These are phyloP conservation scores for Coregonus clupeaformis DNA, from an alignment of 2,113 vertebrate species.

Conservation along the genomic window DNA sequence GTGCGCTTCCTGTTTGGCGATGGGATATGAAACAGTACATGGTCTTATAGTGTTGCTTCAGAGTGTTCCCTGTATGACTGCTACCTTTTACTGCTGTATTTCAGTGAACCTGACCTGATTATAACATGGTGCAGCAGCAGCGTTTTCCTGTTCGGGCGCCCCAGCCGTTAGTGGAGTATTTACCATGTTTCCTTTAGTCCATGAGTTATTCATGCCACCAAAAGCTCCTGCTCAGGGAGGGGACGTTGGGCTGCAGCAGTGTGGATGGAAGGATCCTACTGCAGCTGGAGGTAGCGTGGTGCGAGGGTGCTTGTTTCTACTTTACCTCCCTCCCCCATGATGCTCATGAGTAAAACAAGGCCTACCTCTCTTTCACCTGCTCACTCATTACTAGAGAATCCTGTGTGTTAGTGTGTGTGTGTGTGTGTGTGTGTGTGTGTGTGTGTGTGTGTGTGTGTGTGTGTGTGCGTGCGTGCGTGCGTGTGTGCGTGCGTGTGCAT, in stretches of 20 bases:
- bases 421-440: constrained; percentile 18
- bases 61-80: not conserved
- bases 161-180: constrained; percentile 28
- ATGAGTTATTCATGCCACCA: constrained; percentile 65
- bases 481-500: constrained; percentile 7
- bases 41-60: not conserved
- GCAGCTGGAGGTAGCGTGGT: not conserved
- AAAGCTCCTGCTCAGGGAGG: constrained; percentile 20
- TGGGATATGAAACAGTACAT: not conserved
- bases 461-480: constrained; percentile 14
- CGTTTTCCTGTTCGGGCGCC: constrained; percentile 21
- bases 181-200: constrained; percentile 40
- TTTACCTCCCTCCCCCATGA: constrained; percentile 5
- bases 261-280: not conserved
- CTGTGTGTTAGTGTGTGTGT: constrained; percentile 7
- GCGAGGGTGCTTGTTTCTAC: not conserved
- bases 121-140: constrained; percentile 7
- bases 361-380: constrained; percentile 5
- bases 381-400: not conserved
- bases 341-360: not conserved
- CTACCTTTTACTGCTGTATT: not conserved
- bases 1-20: not conserved
- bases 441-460: constrained; percentile 9
- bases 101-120: constrained; percentile 3
- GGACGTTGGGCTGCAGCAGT: not conserved